Evolutionary conservation across 2,888 invertebrate species (phyloP), one percentile per base, ranked within the genome.

Genomic region (Cantharis lateralis): DNA sequence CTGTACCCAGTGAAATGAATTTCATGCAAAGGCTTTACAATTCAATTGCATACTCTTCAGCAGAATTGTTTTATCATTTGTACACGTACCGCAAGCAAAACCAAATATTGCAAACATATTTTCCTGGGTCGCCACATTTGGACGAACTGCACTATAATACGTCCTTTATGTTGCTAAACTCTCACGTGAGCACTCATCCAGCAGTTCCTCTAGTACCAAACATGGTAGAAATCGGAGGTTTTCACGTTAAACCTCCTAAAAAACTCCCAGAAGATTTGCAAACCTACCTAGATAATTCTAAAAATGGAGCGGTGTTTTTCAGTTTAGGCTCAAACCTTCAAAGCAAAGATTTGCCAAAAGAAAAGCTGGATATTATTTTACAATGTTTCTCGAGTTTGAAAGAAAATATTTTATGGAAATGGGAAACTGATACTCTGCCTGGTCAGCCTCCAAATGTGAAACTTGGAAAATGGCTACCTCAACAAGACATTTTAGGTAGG

Each of bases 331-430:
- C 88, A 0, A 84, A 85, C 72, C 76, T 87, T 11, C 80, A 83
- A 75, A 85, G 84, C 61, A 77, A 79, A 24, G 72, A 82, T 1
- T 74, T 88, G 74, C 83, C 86, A 0, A 76, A 79, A 24, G 80
- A 82, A 69, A 83, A 78, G 63, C 77, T 81, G n/a, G 75, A 82
- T n/a, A 80, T 78, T 1, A 82, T 88, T 28, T 16, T 87, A 11
- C 80, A 79, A 18, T 86, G 83, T 1, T 87, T 88, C 71, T 79
- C 82, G 0, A 82, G 83, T 69, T 75, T 88, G 72, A 85, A 85
- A 26, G 85, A 87, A 76, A 83, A 82, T 16, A 85, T 88, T 11
- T 74, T 88, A 20, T 87, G 87, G 87, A 88, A 87, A 82, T 87
- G 83, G 83, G 86, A 86, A 79, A 81, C 81, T 2, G 78, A 76